Conservation (phyloP, 2,797 vertebrate genomes). For the Columba guinea region DNA sequence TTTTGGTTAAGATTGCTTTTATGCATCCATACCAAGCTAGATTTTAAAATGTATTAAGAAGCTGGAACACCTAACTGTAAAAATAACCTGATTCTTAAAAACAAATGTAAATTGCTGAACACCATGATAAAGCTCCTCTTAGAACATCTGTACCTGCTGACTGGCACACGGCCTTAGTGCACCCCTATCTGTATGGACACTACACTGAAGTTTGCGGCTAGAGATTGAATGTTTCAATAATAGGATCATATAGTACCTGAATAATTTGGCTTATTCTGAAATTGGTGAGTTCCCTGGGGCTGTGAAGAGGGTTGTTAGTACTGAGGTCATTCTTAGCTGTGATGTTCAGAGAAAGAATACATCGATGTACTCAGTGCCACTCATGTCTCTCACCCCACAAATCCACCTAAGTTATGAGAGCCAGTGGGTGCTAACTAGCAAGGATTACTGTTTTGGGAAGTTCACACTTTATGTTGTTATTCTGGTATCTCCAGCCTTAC, state of each 20-base stretch:
- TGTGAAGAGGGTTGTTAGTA: not conserved
- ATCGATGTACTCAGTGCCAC: not conserved
- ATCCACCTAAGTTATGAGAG: not conserved
- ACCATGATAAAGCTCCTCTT: not conserved
- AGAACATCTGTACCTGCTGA: not conserved
- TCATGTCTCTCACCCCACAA: not conserved
- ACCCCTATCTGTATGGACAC: accelerated
- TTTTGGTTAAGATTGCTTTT: not conserved
- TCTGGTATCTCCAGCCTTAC: not conserved
- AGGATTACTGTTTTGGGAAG: not conserved
- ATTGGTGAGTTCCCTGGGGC: not conserved
- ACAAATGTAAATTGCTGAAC: not conserved
- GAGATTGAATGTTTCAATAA: not conserved
- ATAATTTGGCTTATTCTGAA: not conserved
- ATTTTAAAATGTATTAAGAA: not conserved
- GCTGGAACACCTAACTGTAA: not conserved
- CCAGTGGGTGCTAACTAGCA: not conserved
- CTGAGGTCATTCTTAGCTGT: not conserved
- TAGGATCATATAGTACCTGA: not conserved
- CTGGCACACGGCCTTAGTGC: not conserved
- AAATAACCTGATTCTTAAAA: not conserved
- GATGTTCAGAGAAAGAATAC: not conserved
- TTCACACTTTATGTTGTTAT: not conserved
- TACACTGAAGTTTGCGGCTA: not conserved
- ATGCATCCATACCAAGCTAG: not conserved